Percentiles rank a stretch among this genome's conserved stretches.
Evolutionary conservation across 2,797 vertebrate genomes (phyloP).

Genomic region (Saguinus oedipus): DNA sequence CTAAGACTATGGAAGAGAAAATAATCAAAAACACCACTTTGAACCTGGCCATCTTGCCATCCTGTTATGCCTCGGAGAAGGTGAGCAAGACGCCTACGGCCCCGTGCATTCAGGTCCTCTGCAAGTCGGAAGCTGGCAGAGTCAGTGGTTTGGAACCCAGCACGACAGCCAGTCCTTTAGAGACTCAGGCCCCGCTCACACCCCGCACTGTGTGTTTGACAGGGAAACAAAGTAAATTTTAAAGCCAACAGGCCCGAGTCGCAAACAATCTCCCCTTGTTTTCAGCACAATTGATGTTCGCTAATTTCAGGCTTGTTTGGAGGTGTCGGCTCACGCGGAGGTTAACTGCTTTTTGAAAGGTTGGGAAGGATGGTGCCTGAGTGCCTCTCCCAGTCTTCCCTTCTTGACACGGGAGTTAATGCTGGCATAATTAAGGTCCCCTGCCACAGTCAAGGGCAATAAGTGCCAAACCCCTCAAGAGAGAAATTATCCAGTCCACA

Average conservation of each 20-base stretch:
- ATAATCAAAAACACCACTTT: background rate
- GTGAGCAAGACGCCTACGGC: background rate
- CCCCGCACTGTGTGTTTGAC: background rate
- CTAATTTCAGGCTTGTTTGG: conserved; percentile 53
- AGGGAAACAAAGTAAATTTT: conserved; percentile 61
- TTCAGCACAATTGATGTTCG: background rate
- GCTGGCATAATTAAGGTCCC: conserved; percentile 66
- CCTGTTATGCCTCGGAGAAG: background rate
- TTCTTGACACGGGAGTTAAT: conserved; percentile 32
- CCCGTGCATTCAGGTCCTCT: background rate
- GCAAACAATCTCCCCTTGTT: conserved; percentile 27
- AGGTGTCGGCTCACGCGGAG: background rate
- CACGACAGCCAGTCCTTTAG: background rate
- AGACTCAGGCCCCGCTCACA: conserved; percentile 31
- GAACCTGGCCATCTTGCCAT: background rate
- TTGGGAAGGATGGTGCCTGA: background rate
- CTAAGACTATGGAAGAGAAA: background rate
- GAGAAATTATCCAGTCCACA: background rate
- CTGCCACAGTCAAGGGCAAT: background rate
- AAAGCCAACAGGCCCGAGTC: conserved; percentile 46
- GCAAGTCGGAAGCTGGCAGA: conserved; percentile 64
- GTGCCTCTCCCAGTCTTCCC: background rate
- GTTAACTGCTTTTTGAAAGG: conserved; percentile 51
- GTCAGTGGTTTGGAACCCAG: conserved; percentile 57
- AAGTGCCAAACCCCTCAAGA: conserved; percentile 38